Conservation (phyloP, 2,797 vertebrate species). For the Rhinatrema bivittatum region DNA sequence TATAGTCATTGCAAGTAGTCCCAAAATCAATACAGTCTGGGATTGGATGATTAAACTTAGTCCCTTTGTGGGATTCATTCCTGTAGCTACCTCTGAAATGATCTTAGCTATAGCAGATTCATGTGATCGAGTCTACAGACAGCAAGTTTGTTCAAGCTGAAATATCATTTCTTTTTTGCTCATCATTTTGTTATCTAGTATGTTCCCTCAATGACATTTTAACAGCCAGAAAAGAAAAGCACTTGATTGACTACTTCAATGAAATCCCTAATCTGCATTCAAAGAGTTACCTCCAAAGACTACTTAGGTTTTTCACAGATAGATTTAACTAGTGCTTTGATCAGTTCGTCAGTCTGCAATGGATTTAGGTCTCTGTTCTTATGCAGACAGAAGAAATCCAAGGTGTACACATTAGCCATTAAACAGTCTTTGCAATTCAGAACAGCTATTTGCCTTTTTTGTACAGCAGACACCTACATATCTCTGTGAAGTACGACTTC, state of each 20-base stretch:
- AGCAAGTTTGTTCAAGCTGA: conserved; percentile 61
- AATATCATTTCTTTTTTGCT: conserved; percentile 55
- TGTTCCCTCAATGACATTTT: conserved; percentile 54
- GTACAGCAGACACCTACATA: conserved; percentile 32
- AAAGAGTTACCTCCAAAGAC: conserved; percentile 41
- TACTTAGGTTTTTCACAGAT: conserved; percentile 38
- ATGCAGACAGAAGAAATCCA: conserved; percentile 33
- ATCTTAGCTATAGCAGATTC: conserved; percentile 56
- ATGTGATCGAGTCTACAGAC: conserved; percentile 56
- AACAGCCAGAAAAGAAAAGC: conserved; percentile 32
- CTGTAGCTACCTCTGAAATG: conserved; percentile 54
- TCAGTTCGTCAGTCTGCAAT: conserved; percentile 41
- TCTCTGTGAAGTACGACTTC: conserved; percentile 31
- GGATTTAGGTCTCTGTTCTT: conserved; percentile 42
- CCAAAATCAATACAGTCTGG: conserved; percentile 76
- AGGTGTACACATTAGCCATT: conserved; percentile 41
- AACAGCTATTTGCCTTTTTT: conserved; percentile 40
- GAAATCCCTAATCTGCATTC: conserved; percentile 52
- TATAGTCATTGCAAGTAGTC: conserved; percentile 74
- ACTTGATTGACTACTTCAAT: conserved; percentile 52
- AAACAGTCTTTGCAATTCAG: conserved; percentile 40
- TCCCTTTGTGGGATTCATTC: conserved; percentile 72
- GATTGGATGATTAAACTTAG: conserved; percentile 77
- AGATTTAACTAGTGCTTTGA: conserved; percentile 43
- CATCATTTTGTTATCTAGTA: conserved; percentile 45